Conservation (phyloP, 2,797 vertebrate genomes). For the Petrocephalus schoutedeni region DNA sequence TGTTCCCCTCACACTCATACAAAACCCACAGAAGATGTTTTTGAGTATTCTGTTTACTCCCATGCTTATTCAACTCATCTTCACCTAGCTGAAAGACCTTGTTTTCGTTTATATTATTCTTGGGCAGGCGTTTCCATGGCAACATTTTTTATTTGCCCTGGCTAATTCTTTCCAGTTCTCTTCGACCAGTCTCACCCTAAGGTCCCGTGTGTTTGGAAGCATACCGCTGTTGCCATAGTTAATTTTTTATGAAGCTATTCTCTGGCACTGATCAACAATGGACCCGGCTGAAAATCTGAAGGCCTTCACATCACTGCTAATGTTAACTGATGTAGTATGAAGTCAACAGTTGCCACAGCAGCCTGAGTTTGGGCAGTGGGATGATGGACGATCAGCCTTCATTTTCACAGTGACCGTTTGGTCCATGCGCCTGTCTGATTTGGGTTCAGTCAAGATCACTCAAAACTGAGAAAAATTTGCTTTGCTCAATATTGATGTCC, state of each 20-base stretch:
- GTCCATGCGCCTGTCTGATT: background rate
- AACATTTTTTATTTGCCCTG: background rate
- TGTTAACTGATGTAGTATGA: background rate
- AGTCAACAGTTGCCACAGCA: background rate
- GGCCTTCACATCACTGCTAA: background rate
- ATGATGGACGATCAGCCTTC: background rate
- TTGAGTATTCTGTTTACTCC: background rate
- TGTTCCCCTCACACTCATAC: background rate
- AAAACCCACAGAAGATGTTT: background rate
- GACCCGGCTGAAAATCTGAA: conserved; percentile 14
- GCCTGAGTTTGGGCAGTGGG: background rate
- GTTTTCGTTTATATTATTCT: conserved; percentile 21
- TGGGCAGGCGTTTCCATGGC: conserved; percentile 20
- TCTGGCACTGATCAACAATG: conserved; percentile 47
- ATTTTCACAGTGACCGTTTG: background rate
- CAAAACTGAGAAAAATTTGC: background rate
- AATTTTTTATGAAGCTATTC: conserved; percentile 38
- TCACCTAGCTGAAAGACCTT: background rate
- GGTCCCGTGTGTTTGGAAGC: conserved; percentile 11
- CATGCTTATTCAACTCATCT: background rate
- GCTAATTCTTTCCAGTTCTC: background rate
- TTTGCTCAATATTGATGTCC: background rate
- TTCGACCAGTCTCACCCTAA: background rate
- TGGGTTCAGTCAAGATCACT: background rate
- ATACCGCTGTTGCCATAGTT: conserved; percentile 30